These are phyloP conservation scores for Listronotus bonariensis DNA, from an alignment of 1,140 invertebrate species.

Conservation along the genomic window DNA sequence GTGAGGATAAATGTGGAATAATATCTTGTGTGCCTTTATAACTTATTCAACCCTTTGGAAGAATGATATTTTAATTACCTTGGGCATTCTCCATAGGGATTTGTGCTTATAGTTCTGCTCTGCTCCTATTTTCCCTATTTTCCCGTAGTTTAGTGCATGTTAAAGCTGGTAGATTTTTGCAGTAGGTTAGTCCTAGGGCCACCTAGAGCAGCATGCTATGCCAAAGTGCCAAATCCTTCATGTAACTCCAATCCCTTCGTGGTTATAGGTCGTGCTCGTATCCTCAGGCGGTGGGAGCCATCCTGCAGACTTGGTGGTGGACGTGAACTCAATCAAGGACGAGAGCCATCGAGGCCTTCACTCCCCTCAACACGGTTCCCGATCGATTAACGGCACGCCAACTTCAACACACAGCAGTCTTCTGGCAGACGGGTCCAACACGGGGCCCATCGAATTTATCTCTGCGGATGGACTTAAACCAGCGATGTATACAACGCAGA, in stretches of 20 bases:
- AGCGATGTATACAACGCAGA: slow-evolving; percentile 58
- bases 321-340: slow-evolving; percentile 60
- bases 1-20: not conserved
- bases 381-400: slow-evolving; percentile 59
- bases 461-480: slow-evolving; percentile 61
- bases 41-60: slow-evolving; percentile 7
- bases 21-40: not conserved
- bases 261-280: slow-evolving; percentile 57
- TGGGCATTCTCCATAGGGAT: slow-evolving; percentile 25
- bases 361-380: slow-evolving; percentile 58
- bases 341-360: slow-evolving; percentile 55
- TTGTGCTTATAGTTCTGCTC: not conserved
- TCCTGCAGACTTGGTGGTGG: slow-evolving; percentile 57
- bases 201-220: slow-evolving; percentile 40
- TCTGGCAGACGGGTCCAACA: slow-evolving; percentile 55
- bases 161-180: slow-evolving; percentile 29
- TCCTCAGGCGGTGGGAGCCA: slow-evolving; percentile 47
- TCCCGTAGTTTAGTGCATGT: slow-evolving; percentile 41
- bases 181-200: slow-evolving; percentile 46
- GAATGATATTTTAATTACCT: slow-evolving; percentile 32
- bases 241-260: slow-evolving; percentile 37
- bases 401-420: slow-evolving; percentile 59
- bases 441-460: slow-evolving; percentile 59
- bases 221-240: slow-evolving; percentile 7
- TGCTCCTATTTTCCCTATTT: slow-evolving; percentile 3